Conservation (phyloP, 2,888 invertebrate species). For the Crioceris asparagi region DNA sequence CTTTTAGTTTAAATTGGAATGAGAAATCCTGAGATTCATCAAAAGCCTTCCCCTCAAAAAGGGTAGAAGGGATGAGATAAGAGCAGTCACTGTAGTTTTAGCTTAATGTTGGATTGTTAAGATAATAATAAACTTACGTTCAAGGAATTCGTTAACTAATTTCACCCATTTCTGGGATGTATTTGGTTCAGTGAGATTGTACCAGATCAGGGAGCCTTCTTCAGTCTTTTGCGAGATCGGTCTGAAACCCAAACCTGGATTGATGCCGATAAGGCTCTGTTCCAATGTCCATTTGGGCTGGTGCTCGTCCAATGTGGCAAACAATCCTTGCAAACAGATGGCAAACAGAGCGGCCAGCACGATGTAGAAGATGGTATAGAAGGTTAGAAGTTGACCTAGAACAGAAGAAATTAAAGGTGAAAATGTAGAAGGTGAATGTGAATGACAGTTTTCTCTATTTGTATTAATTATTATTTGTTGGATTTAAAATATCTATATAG, state of each 20-base stretch:
- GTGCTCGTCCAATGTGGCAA: conserved; percentile 55
- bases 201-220: conserved; percentile 52
- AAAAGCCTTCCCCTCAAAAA: too few relatives aligned
- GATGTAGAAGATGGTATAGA: conserved; percentile 83
- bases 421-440: too few relatives aligned
- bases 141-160: conserved; percentile 45
- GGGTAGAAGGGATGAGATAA: too few relatives aligned
- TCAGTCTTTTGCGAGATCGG: conserved; percentile 45
- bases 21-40: too few relatives aligned
- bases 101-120: too few relatives aligned
- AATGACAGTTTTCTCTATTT: too few relatives aligned
- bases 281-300: conserved; percentile 67
- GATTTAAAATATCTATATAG: too few relatives aligned
- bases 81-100: too few relatives aligned
- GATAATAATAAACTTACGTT: conserved; percentile 42
- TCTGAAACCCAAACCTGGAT: conserved; percentile 55
- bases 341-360: conserved; percentile 74
- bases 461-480: too few relatives aligned
- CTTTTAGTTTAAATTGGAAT: too few relatives aligned
- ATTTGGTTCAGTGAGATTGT: conserved; percentile 41
- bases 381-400: conserved; percentile 70
- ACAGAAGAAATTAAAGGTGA: conserved; percentile 26
- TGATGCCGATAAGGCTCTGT: conserved; percentile 63
- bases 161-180: conserved; percentile 45
- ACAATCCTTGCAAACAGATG: conserved; percentile 74